Base-by-base conservation (phyloP, 2,113 vertebrate genomes). In the Paratilapia polleni region DNA sequence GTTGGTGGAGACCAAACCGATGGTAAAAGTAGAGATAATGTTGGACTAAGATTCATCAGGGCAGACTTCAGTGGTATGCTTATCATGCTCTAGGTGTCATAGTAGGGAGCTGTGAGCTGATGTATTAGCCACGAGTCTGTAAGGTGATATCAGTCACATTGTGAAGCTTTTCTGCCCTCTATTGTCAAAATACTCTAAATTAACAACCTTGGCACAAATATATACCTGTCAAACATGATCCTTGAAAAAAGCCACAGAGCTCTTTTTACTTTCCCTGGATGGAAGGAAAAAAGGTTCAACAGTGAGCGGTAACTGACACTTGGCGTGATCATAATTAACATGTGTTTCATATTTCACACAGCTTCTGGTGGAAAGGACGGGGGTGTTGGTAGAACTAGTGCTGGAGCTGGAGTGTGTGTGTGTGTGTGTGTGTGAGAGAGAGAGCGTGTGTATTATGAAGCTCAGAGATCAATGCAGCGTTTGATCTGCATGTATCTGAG, bases 401-500 rank as follows among this genome's bases (percentile, higher is more conserved):
- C 13, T 64, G 54, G 54, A 70, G 34, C 36, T 34, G 22, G 59
- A 60, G 77, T 87, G 80, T 41, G 81, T 81, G 66, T 78, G 80
- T 75, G 89, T 47, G 81, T 52, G 75, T 57, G 77, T 74, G 78
- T 61, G 64, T 57, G 83, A 47, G 78, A 12, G n/a, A 2, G 9
- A 63, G 85, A 83, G 83, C 83, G 78, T 77, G 85, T 83, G 82
- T 54, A 70, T 78, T 68, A 43, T 59, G 82, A 68, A 88, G 80
- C 89, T 59, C 77, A 79, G 82, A 93, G 93, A 94, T 94, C 93
- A 92, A 93, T 94, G 91, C 87, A 81, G 52, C 62, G 88, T 94
- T 94, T 94, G 92, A 94, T 94, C 92, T 91, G 90, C 89, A 84
- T 91, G 90, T 92, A 90, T 92, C 85, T 91, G 86, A 92, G 89